phyloP scores from a whole-genome alignment of 2,113 vertebrate genomes.

The Notarius lentiginosus region DNA sequence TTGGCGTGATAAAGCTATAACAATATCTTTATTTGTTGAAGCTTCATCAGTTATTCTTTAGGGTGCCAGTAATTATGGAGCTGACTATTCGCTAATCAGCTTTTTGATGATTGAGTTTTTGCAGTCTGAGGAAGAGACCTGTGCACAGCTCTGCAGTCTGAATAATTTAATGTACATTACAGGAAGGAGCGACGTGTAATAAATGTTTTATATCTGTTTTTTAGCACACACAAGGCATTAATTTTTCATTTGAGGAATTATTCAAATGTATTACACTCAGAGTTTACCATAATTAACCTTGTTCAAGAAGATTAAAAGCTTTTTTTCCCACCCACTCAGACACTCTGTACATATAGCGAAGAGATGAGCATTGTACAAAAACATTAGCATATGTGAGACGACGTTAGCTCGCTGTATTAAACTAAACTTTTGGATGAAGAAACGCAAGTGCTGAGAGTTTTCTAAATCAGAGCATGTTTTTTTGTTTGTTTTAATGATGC shows the following conservation, averaged over 20 bases:
- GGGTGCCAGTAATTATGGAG: background rate
- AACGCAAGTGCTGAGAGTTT: background rate
- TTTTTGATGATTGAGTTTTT: background rate
- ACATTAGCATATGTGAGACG: background rate
- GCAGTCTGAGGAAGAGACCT: background rate
- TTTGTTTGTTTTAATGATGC: background rate
- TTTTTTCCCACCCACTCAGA: background rate
- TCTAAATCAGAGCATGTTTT: background rate
- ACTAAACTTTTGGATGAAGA: background rate
- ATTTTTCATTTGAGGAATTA: background rate
- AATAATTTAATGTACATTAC: background rate
- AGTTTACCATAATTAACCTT: constrained; percentile 4
- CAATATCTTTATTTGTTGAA: background rate
- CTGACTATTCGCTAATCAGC: background rate
- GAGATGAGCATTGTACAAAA: background rate
- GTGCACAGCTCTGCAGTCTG: background rate
- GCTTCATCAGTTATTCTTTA: background rate
- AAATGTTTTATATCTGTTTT: background rate
- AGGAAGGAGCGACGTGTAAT: background rate
- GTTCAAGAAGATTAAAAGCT: background rate
- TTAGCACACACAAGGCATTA: background rate
- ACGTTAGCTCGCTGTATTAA: background rate
- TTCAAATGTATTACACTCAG: background rate
- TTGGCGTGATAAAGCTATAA: no score
- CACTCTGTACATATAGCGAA: background rate